Conservation (phyloP, 2,888 invertebrate species). For the Drosophila niveifrons region DNA sequence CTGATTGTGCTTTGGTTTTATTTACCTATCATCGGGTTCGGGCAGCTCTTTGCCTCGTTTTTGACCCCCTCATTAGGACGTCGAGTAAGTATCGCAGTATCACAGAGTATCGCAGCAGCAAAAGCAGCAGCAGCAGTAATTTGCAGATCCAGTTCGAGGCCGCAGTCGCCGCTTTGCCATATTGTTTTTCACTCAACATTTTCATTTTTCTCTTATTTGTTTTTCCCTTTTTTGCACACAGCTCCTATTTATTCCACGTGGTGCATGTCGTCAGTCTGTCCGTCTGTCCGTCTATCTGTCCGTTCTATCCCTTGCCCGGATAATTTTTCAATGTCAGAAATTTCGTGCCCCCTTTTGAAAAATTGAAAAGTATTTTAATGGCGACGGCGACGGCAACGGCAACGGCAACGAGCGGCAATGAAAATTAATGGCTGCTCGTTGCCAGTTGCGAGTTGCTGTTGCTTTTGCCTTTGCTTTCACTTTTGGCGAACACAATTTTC, state of each 20-base stretch:
- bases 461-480: slow-evolving; percentile 20
- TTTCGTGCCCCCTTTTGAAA: slow-evolving; percentile 65
- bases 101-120: slow-evolving; percentile 1
- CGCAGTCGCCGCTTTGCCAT: slow-evolving; percentile 1
- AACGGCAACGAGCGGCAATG: slow-evolving; percentile 52
- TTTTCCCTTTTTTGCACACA: not conserved
- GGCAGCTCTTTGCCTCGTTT: slow-evolving; percentile 31
- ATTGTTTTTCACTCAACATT: slow-evolving; percentile 3
- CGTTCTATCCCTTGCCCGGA: slow-evolving; percentile 54
- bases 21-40: slow-evolving; percentile 57
- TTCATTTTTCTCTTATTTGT: not conserved
- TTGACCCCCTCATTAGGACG: slow-evolving; percentile 45
- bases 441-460: slow-evolving; percentile 39
- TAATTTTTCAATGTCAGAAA: slow-evolving; percentile 79
- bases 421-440: slow-evolving; percentile 72
- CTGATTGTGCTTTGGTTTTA: slow-evolving; percentile 24
- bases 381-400: slow-evolving; percentile 37
- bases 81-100: slow-evolving; percentile 17
- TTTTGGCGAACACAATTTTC: slow-evolving; percentile 12
- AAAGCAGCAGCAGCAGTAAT: slow-evolving; percentile 20
- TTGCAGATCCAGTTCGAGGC: slow-evolving; percentile 24
- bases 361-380: slow-evolving; percentile 78
- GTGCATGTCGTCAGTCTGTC: slow-evolving; percentile 1
- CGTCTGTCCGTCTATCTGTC: slow-evolving; percentile 19
- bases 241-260: slow-evolving; percentile 9